phyloP scores from a whole-genome alignment of 2,797 vertebrate genomes.

The Rhodeus uyekii region DNA sequence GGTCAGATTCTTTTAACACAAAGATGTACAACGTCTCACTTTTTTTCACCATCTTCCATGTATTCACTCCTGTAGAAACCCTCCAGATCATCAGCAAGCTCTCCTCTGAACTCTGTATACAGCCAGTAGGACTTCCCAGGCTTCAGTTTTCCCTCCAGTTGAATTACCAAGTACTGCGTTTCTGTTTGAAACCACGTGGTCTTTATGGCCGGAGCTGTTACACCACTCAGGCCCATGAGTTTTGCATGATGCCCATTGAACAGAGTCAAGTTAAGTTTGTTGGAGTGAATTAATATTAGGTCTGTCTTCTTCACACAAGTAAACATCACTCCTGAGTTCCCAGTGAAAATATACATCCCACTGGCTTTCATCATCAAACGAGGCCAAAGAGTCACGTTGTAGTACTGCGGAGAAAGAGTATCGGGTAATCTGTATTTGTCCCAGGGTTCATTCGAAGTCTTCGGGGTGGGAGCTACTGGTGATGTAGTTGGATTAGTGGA shows the following conservation, averaged over 20 bases:
- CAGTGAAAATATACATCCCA: constrained; percentile 75
- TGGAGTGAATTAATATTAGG: constrained; percentile 88
- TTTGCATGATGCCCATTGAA: neutral
- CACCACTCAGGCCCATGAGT: constrained; percentile 44
- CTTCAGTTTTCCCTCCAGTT: constrained; percentile 67
- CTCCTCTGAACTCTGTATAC: constrained; percentile 75
- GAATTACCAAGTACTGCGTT: constrained; percentile 88
- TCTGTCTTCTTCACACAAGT: constrained; percentile 66
- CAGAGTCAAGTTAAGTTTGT: constrained; percentile 83
- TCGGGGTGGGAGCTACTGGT: rapidly evolving
- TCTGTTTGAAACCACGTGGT: constrained; percentile 60
- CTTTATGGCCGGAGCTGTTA: constrained; percentile 62
- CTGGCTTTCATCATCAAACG: constrained; percentile 49
- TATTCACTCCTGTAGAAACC: constrained; percentile 97
- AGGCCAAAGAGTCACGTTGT: constrained; percentile 76
- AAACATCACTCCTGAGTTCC: constrained; percentile 75
- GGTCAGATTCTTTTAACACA: neutral
- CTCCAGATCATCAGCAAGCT: constrained; percentile 87
- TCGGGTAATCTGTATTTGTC: constrained; percentile 74
- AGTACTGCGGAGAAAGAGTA: constrained; percentile 67
- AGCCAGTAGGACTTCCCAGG: constrained; percentile 72
- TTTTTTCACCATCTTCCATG: constrained; percentile 58
- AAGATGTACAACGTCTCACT: constrained; percentile 69
- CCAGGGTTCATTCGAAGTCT: constrained; percentile 68
- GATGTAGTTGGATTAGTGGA: constrained; percentile 34